These are phyloP conservation scores for Morpho helenor DNA, from an alignment of 2,888 invertebrate species.

Conservation along the genomic window DNA sequence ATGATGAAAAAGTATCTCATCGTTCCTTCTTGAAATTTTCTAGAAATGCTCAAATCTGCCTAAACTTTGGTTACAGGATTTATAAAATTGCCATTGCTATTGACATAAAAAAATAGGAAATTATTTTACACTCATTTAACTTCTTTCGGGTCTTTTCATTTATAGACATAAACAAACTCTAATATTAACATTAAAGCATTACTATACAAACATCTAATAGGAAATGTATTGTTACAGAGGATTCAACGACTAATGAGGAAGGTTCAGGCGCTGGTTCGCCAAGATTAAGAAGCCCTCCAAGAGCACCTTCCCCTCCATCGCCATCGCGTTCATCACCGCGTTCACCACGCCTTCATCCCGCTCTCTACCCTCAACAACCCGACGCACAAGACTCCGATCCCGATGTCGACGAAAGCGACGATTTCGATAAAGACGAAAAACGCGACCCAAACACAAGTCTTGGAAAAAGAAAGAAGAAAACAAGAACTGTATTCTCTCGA, in stretches of 20 bases:
- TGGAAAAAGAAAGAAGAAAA: slow-evolving; percentile 95
- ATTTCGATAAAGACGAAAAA: slow-evolving; percentile 82
- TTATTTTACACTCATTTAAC: too few species aligned
- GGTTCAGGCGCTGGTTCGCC: slow-evolving; percentile 77
- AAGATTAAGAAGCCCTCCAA: slow-evolving; percentile 82
- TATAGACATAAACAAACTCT: background rate
- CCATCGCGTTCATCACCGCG: slow-evolving; percentile 67
- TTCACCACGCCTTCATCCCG: slow-evolving; percentile 64
- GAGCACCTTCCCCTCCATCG: slow-evolving; percentile 71
- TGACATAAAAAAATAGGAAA: too few species aligned
- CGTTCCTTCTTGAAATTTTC: too few species aligned
- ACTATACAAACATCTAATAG: background rate
- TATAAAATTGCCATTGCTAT: too few species aligned
- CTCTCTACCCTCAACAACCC: slow-evolving; percentile 63
- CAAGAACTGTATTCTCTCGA: slow-evolving; percentile 95
- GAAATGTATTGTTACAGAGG: slow-evolving; percentile 79
- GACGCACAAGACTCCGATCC: slow-evolving; percentile 84
- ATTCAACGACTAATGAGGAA: slow-evolving; percentile 84
- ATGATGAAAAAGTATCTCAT: too few species aligned
- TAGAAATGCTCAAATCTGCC: too few species aligned
- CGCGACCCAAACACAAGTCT: slow-evolving; percentile 80
- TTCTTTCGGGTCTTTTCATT: background rate
- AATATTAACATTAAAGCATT: background rate
- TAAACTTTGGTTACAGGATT: too few species aligned
- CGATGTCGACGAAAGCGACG: slow-evolving; percentile 85